These are phyloP conservation scores for Xiphorhynchus erythropygius DNA, from an alignment of 2,797 vertebrate genomes.

Conservation along the genomic window DNA sequence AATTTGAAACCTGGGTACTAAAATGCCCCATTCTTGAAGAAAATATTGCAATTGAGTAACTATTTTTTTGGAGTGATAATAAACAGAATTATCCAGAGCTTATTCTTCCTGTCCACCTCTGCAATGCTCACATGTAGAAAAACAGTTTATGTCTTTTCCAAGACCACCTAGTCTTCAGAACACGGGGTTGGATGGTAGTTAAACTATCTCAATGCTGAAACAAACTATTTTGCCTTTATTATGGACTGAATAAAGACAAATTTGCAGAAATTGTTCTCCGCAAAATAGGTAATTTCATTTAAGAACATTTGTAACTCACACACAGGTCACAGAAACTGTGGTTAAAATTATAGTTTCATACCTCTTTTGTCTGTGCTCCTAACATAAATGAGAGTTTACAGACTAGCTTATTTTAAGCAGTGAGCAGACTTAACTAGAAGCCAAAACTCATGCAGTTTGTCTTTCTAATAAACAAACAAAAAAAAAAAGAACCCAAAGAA, in stretches of 20 bases:
- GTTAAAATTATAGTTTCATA: not conserved
- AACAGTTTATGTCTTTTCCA: not conserved
- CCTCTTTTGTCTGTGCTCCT: not conserved
- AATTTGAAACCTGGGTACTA: not conserved
- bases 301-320: not conserved
- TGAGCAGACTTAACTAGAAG: not conserved
- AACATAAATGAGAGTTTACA: not conserved
- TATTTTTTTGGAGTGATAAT: not conserved
- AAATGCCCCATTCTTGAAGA: not conserved
- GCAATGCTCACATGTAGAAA: not conserved
- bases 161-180: not conserved
- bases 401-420: not conserved
- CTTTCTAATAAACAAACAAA: not conserved
- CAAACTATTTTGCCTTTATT: not conserved
- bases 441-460: not conserved
- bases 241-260: not conserved
- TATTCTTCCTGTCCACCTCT: fast-evolving
- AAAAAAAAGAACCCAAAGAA: not conserved
- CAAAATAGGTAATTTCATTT: not conserved
- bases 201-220: not conserved
- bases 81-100: not conserved
- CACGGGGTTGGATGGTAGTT: not conserved
- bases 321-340: not conserved
- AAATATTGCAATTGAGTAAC: not conserved
- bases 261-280: not conserved